Evolutionary conservation across 2,888 invertebrate species (phyloP).

Genomic region (Sinopyrophorus schimmeli): DNA sequence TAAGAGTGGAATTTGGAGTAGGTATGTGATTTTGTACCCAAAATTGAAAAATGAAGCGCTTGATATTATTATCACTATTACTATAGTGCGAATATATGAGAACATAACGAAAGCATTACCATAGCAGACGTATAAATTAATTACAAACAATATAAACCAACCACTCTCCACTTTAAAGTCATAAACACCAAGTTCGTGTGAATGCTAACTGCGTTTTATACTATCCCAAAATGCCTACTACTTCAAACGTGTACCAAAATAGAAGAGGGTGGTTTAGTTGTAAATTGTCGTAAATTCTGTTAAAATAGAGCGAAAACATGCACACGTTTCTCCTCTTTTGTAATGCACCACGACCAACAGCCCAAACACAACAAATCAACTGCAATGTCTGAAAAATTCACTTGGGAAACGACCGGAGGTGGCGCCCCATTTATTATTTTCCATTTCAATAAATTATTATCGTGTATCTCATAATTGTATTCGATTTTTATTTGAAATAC

Average conservation of each 20-base stretch:
- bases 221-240: constrained; percentile 1
- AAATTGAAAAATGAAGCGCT: neutral
- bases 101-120: constrained; percentile 40
- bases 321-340: too few relatives aligned
- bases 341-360: too few relatives aligned
- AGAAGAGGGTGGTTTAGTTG: neutral
- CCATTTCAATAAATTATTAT: too few relatives aligned
- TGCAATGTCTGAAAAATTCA: too few relatives aligned
- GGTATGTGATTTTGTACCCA: neutral
- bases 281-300: constrained; percentile 6
- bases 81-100: too few relatives aligned
- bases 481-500: too few relatives aligned
- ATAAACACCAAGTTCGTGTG: constrained; percentile 13
- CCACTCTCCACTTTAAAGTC: constrained; percentile 22
- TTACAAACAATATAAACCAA: constrained; percentile 45
- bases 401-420: too few relatives aligned
- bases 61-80: too few relatives aligned
- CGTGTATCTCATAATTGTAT: too few relatives aligned
- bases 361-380: too few relatives aligned
- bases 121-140: constrained; percentile 47
- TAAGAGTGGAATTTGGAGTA: neutral
- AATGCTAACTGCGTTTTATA: constrained; percentile 2
- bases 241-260: too few relatives aligned
- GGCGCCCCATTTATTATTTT: too few relatives aligned
- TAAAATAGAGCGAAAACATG: neutral